phyloP scores from a whole-genome alignment of 2,113 vertebrate genomes.

The Recurvirostra avosetta region DNA sequence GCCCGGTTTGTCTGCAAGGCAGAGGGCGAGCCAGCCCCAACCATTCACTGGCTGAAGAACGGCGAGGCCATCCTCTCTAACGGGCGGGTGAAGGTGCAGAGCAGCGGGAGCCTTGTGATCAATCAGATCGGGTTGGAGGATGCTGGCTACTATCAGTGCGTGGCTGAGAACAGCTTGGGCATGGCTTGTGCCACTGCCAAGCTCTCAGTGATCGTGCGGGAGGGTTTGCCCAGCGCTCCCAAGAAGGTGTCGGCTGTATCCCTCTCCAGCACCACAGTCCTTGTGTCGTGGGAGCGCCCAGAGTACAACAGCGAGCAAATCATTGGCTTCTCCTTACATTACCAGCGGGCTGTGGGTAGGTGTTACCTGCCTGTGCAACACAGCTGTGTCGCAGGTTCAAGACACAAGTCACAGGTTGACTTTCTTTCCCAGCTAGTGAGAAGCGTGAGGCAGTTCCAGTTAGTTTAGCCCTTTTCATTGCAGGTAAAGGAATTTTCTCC shows the following conservation, averaged over 20 bases:
- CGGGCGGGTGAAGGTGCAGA: conserved; percentile 89
- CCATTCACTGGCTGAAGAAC: conserved; percentile 89
- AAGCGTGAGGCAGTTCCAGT: not conserved
- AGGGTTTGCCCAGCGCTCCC: conserved; percentile 93
- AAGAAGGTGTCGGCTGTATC: conserved; percentile 80
- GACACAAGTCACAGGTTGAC: not conserved
- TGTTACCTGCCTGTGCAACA: not conserved
- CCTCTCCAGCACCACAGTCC: conserved; percentile 86
- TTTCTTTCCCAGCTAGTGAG: not conserved
- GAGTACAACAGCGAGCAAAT: conserved; percentile 92
- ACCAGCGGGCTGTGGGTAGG: conserved; percentile 85
- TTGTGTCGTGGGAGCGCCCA: conserved; percentile 90
- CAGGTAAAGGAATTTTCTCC: not conserved
- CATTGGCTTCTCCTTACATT: conserved; percentile 96
- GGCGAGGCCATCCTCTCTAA: conserved; percentile 83
- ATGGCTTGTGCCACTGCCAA: conserved; percentile 88
- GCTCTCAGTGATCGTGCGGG: conserved; percentile 89
- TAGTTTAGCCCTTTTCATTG: not conserved
- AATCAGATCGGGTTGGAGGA: conserved; percentile 94
- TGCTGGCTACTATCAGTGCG: conserved; percentile 93
- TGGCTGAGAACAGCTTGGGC: conserved; percentile 90
- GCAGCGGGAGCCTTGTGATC: conserved; percentile 88
- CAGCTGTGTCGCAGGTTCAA: not conserved
- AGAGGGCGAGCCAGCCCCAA: conserved; percentile 85
- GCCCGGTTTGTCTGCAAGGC: conserved; percentile 94